Evolutionary conservation across 2,888 invertebrate species (phyloP).

Genomic region (Drymonia ruficornis): DNA sequence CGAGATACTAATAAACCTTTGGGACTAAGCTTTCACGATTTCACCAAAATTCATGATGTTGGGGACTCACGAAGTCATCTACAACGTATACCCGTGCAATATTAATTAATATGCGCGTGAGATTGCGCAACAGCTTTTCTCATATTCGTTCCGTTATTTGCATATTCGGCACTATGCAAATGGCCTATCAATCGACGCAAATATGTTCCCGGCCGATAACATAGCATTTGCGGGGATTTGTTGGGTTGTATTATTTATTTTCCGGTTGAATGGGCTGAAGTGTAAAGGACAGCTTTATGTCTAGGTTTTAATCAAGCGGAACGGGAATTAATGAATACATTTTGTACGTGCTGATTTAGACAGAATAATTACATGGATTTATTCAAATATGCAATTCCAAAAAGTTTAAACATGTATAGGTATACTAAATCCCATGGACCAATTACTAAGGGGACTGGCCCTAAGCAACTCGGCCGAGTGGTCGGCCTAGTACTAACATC

Average conservation of each 20-base stretch:
- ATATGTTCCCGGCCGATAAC: conserved; percentile 9
- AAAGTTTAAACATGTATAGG: too few relatives aligned
- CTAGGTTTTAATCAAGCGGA: neutral
- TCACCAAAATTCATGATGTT: too few relatives aligned
- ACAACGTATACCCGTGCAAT: neutral
- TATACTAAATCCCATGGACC: too few relatives aligned
- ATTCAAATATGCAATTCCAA: too few relatives aligned
- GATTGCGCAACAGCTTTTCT: neutral
- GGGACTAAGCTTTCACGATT: too few relatives aligned
- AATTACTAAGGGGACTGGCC: too few relatives aligned
- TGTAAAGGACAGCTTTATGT: neutral
- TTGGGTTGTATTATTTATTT: neutral
- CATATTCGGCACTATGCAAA: conserved; percentile 17
- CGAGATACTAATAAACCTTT: too few relatives aligned
- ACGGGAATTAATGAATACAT: neutral
- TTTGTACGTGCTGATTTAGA: neutral
- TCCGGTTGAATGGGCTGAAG: neutral
- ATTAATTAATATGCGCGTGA: neutral
- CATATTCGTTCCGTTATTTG: conserved; percentile 7
- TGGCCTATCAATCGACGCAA: conserved; percentile 13
- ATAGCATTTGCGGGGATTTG: neutral
- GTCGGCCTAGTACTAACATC: too few relatives aligned
- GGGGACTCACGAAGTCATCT: neutral
- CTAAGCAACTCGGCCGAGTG: too few relatives aligned
- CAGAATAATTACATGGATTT: too few relatives aligned